Conservation (phyloP, 53 echinoderm and acorn worm genomes). For the Apostichopus leukothele region DNA sequence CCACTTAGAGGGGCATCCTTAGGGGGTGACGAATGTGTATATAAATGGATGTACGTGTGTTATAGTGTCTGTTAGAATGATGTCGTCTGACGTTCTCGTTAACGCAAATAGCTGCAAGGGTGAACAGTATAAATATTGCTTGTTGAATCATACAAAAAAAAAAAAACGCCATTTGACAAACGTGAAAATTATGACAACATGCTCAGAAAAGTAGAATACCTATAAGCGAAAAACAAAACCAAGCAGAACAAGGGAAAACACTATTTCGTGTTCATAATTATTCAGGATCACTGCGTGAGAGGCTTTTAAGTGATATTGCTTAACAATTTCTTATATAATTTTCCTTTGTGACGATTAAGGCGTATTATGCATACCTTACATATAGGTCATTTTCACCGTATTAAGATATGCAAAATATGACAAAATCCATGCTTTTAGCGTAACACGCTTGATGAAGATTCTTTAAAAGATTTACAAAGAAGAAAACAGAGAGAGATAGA, state of each 20-base stretch:
- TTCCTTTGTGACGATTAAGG: background rate
- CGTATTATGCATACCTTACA: slow-evolving; percentile 22
- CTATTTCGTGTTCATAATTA: slow-evolving; percentile 30
- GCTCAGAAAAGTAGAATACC: background rate
- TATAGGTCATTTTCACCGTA: slow-evolving; percentile 26
- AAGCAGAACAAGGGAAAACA: no score
- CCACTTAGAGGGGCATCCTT: no score
- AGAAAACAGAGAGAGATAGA: background rate
- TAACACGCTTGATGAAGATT: slow-evolving; percentile 9
- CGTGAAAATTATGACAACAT: background rate
- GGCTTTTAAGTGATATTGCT: slow-evolving; percentile 6
- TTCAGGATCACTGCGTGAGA: background rate
- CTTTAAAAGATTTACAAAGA: background rate
- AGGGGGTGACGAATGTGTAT: no score
- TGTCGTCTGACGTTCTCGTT: no score
- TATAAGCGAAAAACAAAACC: background rate
- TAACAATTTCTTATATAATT: slow-evolving; percentile 26
- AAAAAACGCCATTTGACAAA: background rate
- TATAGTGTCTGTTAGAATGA: no score
- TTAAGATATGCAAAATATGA: slow-evolving; percentile 38
- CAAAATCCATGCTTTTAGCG: slow-evolving; percentile 43
- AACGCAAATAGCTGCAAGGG: no score
- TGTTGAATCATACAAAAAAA: background rate
- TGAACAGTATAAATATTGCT: background rate
- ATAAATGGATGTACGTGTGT: no score